These are phyloP conservation scores for Hystrix brachyura DNA, from an alignment of 2,113 vertebrate genomes.

Conservation along the genomic window DNA sequence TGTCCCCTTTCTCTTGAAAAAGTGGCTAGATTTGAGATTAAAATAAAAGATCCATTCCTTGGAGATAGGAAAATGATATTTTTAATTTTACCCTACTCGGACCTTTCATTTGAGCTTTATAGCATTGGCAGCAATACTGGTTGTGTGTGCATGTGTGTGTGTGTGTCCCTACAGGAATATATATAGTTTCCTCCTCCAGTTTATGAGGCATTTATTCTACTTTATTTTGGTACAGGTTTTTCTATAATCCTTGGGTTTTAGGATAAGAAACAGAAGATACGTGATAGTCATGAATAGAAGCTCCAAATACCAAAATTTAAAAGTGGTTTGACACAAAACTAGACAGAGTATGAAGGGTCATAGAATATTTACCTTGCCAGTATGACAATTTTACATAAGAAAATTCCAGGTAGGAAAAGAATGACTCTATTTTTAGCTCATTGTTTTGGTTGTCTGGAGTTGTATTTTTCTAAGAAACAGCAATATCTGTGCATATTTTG, in stretches of 20 bases:
- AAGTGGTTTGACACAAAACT: neutral
- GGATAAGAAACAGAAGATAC: neutral
- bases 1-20: neutral
- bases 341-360: neutral
- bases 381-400: neutral
- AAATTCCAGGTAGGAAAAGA: neutral
- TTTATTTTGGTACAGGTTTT: constrained; percentile 8
- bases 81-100: neutral
- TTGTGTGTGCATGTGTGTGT: neutral
- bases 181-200: neutral
- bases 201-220: neutral
- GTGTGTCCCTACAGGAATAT: neutral
- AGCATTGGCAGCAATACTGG: neutral
- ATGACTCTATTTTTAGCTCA: neutral
- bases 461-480: neutral
- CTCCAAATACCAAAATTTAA: neutral
- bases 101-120: neutral
- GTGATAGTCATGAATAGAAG: neutral
- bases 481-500: neutral
- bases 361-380: neutral
- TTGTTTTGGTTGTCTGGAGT: neutral
- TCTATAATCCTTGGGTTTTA: neutral
- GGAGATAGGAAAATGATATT: neutral
- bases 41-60: neutral
- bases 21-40: neutral